These are phyloP conservation scores for Monopis laevigella DNA, from an alignment of 2,888 invertebrate species.

Conservation along the genomic window DNA sequence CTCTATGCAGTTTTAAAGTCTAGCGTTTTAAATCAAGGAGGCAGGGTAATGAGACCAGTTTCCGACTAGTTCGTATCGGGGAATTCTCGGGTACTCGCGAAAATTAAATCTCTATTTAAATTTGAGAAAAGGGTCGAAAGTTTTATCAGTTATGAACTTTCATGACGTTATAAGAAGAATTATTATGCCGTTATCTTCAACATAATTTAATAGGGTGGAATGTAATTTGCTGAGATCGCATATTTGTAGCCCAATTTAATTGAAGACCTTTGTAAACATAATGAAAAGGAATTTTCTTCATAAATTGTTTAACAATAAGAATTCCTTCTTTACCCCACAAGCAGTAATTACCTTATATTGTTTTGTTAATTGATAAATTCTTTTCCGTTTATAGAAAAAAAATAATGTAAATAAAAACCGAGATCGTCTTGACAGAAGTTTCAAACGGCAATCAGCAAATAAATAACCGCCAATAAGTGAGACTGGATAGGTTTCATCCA, in stretches of 20 bases:
- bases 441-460: conserved; percentile 61
- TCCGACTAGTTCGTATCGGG: conserved; percentile 35
- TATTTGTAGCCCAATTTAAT: not conserved
- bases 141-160: conserved; percentile 66
- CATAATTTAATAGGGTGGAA: conserved; percentile 28
- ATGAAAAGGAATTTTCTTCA: not conserved
- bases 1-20: conserved; percentile 8
- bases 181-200: conserved; percentile 59
- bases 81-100: conserved; percentile 35
- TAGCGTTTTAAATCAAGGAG: conserved; percentile 16
- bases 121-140: conserved; percentile 57
- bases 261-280: not conserved
- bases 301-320: not conserved
- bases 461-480: conserved; percentile 61
- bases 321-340: too few species aligned
- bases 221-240: conserved; percentile 25
- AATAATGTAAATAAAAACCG: too few species aligned
- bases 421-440: conserved; percentile 35
- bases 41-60: conserved; percentile 19
- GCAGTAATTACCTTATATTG: too few species aligned
- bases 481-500: conserved; percentile 20
- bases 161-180: conserved; percentile 61
- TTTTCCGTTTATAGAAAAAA: too few species aligned
- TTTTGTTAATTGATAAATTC: too few species aligned
- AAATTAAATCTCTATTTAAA: conserved; percentile 64